These are phyloP conservation scores for Mirounga angustirostris DNA, from an alignment of 2,113 vertebrate species.

Conservation along the genomic window DNA sequence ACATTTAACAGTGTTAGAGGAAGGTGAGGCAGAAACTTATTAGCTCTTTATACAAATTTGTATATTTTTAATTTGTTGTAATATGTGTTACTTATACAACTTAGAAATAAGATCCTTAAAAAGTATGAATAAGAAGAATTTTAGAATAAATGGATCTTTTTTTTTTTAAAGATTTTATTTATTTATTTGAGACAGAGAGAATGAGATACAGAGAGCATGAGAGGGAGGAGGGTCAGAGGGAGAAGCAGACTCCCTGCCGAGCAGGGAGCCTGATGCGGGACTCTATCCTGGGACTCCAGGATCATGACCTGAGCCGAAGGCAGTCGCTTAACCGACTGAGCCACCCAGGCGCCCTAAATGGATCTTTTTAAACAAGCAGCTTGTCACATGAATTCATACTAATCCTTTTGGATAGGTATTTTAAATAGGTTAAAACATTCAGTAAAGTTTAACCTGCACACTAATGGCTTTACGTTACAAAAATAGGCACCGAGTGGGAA, in stretches of 20 bases:
- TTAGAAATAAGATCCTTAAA: not conserved
- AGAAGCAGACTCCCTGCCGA: too few relatives aligned
- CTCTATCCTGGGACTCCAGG: too few relatives aligned
- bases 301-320: too few relatives aligned
- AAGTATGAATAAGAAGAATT: not conserved
- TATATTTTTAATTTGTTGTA: conserved; percentile 4
- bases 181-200: too few relatives aligned
- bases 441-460: conserved; percentile 7
- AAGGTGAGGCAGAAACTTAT: not conserved
- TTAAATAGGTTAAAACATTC: conserved; percentile 63
- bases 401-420: not conserved
- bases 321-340: too few relatives aligned
- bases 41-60: not conserved
- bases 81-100: not conserved
- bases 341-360: not conserved
- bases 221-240: too few relatives aligned
- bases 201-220: too few relatives aligned
- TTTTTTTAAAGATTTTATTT: too few relatives aligned
- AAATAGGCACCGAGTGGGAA: not conserved
- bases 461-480: not conserved
- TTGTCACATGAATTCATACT: conserved; percentile 12
- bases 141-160: not conserved
- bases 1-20: not conserved
- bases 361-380: not conserved
- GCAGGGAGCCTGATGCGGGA: too few relatives aligned